Percentiles rank a stretch among this genome's conserved stretches.
phyloP scores from a whole-genome alignment of 2,888 invertebrate genomes.

The Patella depressa region DNA sequence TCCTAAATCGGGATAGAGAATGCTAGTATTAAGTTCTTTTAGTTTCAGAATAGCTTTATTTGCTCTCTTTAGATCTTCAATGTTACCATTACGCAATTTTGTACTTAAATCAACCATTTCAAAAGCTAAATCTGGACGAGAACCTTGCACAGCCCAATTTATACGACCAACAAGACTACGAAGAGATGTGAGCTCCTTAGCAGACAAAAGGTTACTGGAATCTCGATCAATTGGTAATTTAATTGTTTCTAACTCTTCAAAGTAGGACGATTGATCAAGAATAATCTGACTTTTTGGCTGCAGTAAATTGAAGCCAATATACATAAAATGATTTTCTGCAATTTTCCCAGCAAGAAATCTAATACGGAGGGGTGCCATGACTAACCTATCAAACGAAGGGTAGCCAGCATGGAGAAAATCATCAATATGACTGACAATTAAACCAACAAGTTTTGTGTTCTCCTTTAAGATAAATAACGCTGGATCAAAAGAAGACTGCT shows the following conservation, averaged over 20 bases:
- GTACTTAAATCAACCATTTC: no score
- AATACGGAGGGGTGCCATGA: neutral
- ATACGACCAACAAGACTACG: no score
- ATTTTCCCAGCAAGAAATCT: neutral
- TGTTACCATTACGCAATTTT: no score
- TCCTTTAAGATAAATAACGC: neutral
- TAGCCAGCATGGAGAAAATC: neutral
- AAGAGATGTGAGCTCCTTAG: no score
- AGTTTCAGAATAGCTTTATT: no score
- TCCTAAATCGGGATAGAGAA: no score
- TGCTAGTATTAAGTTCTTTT: no score
- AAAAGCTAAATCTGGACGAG: no score
- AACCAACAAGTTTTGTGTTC: neutral
- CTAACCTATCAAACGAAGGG: neutral
- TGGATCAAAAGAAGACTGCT: neutral
- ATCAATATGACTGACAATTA: neutral
- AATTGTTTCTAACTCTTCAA: conserved; percentile 6
- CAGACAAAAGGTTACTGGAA: neutral
- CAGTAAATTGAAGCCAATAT: neutral
- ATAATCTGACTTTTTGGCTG: neutral
- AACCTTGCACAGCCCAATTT: no score
- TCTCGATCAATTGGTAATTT: neutral
- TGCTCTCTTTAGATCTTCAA: no score
- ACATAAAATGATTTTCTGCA: neutral
- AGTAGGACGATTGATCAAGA: neutral